A percentile compares a stretch with the other conserved stretches of the same genome.
Evolutionary conservation across 2,888 invertebrate species (phyloP).

Genomic region (Cephonodes hylas): DNA sequence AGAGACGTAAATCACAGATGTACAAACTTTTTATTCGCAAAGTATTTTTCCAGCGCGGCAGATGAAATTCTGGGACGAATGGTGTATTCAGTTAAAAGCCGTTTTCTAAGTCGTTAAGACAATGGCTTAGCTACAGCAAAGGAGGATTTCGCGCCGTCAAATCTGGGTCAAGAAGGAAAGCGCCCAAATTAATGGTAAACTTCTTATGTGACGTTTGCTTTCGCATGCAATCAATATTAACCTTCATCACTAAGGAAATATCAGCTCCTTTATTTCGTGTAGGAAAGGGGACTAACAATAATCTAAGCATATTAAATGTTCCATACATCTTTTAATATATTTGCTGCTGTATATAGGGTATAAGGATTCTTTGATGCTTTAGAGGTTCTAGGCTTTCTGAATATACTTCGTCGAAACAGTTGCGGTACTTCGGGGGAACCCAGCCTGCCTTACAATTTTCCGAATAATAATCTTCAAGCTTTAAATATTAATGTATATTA

Average conservation of each 20-base stretch:
- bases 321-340: no score
- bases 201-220: not conserved
- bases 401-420: no score
- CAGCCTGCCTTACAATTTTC: no score
- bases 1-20: not conserved
- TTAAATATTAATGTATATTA: no score
- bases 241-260: not conserved
- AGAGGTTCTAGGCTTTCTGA: no score
- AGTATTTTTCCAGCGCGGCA: not conserved
- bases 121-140: not conserved
- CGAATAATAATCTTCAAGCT: no score
- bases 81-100: not conserved
- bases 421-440: no score
- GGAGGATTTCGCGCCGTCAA: not conserved
- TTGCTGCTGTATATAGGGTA: no score
- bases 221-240: not conserved
- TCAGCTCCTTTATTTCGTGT: no score
- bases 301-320: no score
- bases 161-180: not conserved
- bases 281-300: no score
- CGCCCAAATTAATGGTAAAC: constrained; percentile 1
- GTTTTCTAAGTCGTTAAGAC: not conserved
- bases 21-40: not conserved
- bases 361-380: no score
- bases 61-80: not conserved